phyloP scores from a whole-genome alignment of 2,113 vertebrate species.

The Hassar affinis region DNA sequence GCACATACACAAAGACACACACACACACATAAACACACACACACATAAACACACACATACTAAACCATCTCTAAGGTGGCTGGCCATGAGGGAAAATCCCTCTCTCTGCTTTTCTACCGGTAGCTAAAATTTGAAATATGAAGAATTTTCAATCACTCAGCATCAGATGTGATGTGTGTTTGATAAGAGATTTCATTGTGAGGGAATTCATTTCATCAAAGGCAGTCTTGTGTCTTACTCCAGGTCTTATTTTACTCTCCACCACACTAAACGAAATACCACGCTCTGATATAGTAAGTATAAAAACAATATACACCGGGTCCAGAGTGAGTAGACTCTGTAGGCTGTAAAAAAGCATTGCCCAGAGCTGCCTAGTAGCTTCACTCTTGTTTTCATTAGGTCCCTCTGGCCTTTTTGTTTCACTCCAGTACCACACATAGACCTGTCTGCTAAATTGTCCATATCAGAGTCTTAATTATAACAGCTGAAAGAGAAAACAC shows the following conservation, averaged over 20 bases:
- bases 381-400: neutral
- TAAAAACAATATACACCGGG: neutral
- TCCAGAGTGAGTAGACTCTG: neutral
- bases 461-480: conserved; percentile 25
- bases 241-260: neutral
- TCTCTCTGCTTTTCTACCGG: neutral
- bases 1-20: conserved; percentile 1
- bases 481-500: conserved; percentile 21
- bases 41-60: conserved; percentile 13
- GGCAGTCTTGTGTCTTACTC: neutral
- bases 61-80: neutral
- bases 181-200: neutral
- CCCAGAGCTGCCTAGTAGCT: neutral
- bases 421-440: neutral
- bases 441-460: neutral
- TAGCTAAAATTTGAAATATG: neutral
- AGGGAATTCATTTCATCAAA: neutral
- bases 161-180: neutral
- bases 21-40: conserved; percentile 15
- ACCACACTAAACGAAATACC: neutral
- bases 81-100: conserved; percentile 8
- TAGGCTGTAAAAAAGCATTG: neutral
- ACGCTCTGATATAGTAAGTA: neutral
- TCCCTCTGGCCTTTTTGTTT: neutral
- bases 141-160: neutral